A percentile compares a stretch with the other conserved stretches of the same genome.
These are phyloP conservation scores for Origma solitaria DNA, from an alignment of 2,113 vertebrate species.

Conservation along the genomic window DNA sequence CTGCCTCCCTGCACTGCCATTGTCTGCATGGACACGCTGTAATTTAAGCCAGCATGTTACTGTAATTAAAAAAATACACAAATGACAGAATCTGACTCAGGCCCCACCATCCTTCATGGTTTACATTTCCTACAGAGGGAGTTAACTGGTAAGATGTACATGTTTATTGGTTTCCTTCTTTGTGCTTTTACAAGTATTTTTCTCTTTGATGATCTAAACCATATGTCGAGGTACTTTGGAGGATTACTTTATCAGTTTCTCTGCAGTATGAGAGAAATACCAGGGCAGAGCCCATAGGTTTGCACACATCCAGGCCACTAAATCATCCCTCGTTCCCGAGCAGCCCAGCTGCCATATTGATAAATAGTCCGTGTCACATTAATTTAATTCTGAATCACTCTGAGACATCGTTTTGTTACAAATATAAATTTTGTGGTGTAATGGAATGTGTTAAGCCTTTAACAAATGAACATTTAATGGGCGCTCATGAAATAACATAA, in stretches of 20 bases:
- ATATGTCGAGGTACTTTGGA: constrained; percentile 70
- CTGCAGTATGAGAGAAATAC: constrained; percentile 60
- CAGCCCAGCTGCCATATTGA: constrained; percentile 61
- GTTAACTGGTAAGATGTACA: constrained; percentile 52
- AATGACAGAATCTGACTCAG: constrained; percentile 49
- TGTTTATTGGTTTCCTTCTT: constrained; percentile 62
- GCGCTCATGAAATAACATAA: constrained; percentile 51
- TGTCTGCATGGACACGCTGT: neutral
- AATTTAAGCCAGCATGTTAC: constrained; percentile 47
- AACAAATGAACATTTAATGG: constrained; percentile 72
- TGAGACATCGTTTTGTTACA: constrained; percentile 60
- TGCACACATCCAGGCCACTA: constrained; percentile 45
- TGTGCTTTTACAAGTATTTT: constrained; percentile 69
- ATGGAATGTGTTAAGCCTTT: constrained; percentile 70
- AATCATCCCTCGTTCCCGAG: constrained; percentile 59
- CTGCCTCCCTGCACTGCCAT: neutral
- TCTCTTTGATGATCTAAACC: constrained; percentile 73
- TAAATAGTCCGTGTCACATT: constrained; percentile 65
- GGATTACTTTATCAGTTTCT: constrained; percentile 74
- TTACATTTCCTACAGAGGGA: constrained; percentile 62
- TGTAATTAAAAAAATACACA: constrained; percentile 63
- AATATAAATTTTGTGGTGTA: constrained; percentile 71
- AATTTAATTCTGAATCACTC: constrained; percentile 69
- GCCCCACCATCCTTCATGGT: constrained; percentile 40
- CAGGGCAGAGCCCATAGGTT: constrained; percentile 57